phyloP scores from a whole-genome alignment of 1,140 invertebrate genomes.

The Metaphire vulgaris region DNA sequence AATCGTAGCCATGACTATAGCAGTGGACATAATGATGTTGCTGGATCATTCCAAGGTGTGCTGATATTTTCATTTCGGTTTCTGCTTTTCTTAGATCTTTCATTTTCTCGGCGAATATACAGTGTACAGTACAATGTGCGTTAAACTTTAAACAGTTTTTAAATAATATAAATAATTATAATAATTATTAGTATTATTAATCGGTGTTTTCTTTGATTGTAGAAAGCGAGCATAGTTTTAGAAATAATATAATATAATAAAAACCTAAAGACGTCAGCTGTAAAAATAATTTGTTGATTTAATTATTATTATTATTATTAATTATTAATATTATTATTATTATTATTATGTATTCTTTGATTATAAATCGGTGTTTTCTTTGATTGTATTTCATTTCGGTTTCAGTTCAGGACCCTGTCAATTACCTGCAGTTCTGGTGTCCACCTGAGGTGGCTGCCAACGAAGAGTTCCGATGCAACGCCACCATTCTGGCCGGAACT shows the following conservation, averaged over 20 bases:
- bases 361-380: not conserved
- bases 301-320: not conserved
- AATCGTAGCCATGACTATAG: too few relatives aligned
- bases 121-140: too few relatives aligned
- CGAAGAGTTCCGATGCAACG: slow-evolving; percentile 20
- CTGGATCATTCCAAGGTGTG: too few relatives aligned
- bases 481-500: slow-evolving; percentile 7
- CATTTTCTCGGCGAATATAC: too few relatives aligned
- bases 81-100: too few relatives aligned
- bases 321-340: not conserved
- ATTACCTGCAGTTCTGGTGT: slow-evolving; percentile 7
- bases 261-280: not conserved
- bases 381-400: not conserved
- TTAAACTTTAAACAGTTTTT: too few relatives aligned
- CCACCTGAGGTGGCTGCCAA: not conserved
- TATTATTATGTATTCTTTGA: not conserved
- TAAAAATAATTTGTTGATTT: not conserved
- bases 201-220: not conserved
- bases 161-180: too few relatives aligned
- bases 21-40: too few relatives aligned
- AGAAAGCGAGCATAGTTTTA: not conserved
- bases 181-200: too few relatives aligned
- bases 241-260: not conserved
- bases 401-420: not conserved
- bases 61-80: too few relatives aligned